Evolutionary conservation across 2,888 invertebrate species (phyloP), one percentile per base, ranked within the genome.

Genomic region (Eupithecia insigniata): DNA sequence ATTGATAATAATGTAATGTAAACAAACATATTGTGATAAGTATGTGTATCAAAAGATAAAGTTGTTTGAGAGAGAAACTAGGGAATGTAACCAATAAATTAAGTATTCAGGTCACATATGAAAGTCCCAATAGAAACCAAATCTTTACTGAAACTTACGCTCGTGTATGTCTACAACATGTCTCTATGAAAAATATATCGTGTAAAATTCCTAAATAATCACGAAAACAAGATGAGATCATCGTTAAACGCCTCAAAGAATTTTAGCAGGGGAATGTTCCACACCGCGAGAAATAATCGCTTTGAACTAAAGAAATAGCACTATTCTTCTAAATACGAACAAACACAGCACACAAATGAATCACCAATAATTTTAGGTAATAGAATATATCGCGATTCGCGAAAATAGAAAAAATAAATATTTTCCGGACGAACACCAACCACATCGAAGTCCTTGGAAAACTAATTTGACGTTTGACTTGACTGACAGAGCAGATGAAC

Each of bases 401-500:
- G 72, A 74, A 74, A 81, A 76, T 61, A 72, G 77, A 73, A 79
- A 70, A 73, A 73, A 10, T 77, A 66, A 67, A 72, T 79, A 69
- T 79, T 75, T 74, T 79, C 55, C 77, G 7, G 14, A 14, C 77
- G 78, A 83, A 83, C 28, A 83, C 76, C 76, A 78, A 83, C 85
- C 86, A 81, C 84, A 87, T 85, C 84, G 80, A 81, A 84, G 82
- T 82, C 79, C 81, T 84, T 82, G 82, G 82, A 86, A 86, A 34
- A 61, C 22, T 69, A 22, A 58, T 34, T 34, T 64, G 12, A n/a
- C 16, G 61, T 62, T 34, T 32, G 34, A 36, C 64, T 26, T 43
- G 28, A 80, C 43, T 70, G 16, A 65, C 69, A 82, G 80, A 46
- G 22, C 68, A 39, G 16, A 14, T 1, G 39, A 12, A 10, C 55